Conservation (phyloP, 1,140 invertebrate genomes). For the Drosophila nigrodunni region DNA sequence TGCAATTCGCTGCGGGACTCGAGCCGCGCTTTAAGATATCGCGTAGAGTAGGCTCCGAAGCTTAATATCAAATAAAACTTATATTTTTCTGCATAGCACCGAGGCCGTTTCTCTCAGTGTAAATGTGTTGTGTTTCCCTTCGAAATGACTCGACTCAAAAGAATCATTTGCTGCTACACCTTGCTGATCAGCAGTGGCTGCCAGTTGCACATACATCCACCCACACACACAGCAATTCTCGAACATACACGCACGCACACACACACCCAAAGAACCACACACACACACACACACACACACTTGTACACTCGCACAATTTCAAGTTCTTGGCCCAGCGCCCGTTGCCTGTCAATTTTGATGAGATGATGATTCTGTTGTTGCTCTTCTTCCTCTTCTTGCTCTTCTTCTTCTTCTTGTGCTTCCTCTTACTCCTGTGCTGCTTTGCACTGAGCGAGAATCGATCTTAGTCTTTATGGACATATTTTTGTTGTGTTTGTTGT, state of each 20-base stretch:
- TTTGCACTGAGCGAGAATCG: neutral
- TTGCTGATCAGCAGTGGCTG: conserved; percentile 23
- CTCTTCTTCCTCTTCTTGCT: conserved; percentile 10
- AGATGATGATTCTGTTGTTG: conserved; percentile 17
- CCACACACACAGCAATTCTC: conserved; percentile 11
- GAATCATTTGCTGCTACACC: conserved; percentile 15
- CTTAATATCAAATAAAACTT: too few relatives aligned
- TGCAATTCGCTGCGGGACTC: too few relatives aligned
- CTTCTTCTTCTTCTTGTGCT: conserved; percentile 13
- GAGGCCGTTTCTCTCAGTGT: conserved; percentile 21
- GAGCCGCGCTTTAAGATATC: too few relatives aligned
- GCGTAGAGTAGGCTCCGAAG: too few relatives aligned
- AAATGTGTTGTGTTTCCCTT: conserved; percentile 22
- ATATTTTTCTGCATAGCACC: too few relatives aligned
- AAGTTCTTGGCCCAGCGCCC: conserved; percentile 79
- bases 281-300: conserved; percentile 1
- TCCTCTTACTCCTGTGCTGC: conserved; percentile 6
- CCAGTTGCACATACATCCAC: conserved; percentile 28
- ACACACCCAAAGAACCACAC: neutral
- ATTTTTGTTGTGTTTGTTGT: conserved; percentile 22
- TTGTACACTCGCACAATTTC: conserved; percentile 53
- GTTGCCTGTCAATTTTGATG: conserved; percentile 49
- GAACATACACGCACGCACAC: neutral
- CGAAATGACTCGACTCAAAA: conserved; percentile 18
- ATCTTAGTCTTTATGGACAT: conserved; percentile 6